phyloP scores from a whole-genome alignment of 2,888 invertebrate species.

The Amphipoea oculea region DNA sequence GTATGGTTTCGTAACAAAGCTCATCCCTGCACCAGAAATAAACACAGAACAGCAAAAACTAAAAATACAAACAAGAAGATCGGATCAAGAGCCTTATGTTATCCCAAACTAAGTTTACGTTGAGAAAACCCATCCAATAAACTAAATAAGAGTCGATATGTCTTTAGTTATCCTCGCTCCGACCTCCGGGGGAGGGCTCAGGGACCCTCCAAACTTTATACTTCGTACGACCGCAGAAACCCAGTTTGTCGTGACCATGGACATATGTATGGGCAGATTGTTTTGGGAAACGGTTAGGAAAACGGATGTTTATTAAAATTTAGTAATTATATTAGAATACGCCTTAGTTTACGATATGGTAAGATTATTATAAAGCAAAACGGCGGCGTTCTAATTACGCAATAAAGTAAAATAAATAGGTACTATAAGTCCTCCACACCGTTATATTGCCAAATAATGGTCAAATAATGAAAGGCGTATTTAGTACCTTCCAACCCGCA shows the following conservation, averaged over 20 bases:
- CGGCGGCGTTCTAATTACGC: background rate
- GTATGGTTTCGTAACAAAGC: background rate
- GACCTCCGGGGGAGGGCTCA: constrained; percentile 49
- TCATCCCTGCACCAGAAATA: background rate
- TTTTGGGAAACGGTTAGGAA: constrained; percentile 22
- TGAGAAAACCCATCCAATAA: constrained; percentile 65
- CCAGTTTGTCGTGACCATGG: constrained; percentile 42
- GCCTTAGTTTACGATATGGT: background rate
- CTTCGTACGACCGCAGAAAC: constrained; percentile 54
- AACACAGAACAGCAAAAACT: constrained; percentile 19
- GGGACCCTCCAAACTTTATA: constrained; percentile 61
- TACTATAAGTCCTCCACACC: no score
- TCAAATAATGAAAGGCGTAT: background rate
- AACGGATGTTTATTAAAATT: constrained; percentile 5
- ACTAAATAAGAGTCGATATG: constrained; percentile 69
- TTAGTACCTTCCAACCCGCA: background rate
- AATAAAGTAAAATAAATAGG: background rate
- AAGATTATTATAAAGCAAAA: background rate
- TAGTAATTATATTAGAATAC: background rate
- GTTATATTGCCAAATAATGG: no score
- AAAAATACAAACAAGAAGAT: constrained; percentile 55
- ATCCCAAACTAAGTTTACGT: constrained; percentile 66
- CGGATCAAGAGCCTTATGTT: constrained; percentile 54
- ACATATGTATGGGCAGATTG: constrained; percentile 20
- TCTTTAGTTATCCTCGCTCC: constrained; percentile 64